Base-by-base conservation (phyloP, 2,888 invertebrate genomes). In the Choreutis nemorana region DNA sequence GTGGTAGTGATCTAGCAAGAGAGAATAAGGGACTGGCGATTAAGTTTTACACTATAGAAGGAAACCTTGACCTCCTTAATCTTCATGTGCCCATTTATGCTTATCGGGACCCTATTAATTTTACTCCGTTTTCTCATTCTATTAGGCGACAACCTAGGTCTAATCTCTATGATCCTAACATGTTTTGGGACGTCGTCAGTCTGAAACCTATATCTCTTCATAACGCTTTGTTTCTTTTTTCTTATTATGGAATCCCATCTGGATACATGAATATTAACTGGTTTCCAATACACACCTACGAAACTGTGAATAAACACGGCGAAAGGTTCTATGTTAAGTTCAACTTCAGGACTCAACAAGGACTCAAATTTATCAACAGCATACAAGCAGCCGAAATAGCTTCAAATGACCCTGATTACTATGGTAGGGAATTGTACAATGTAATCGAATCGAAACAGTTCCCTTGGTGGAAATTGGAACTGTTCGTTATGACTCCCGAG, bases 121-220 rank as follows among this genome's bases (percentile, higher is more conserved):
- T 97, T 64, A 87, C 90, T 7, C 87, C 86, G 44, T 90, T 96
- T 51, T 87, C 91, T 41, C 95, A 94, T 56, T 89, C 92, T 1
- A 90, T 94, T 52, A 96, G 93, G 66, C 82, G 94, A 45, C 97
- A 97, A 62, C 97, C 97, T 0, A 86, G 81, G 24, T 91, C 91
- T 0, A 86, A 89, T 48, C 67, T 93, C 10, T 88, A 89, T 63
- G 95, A 96, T 64, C 64, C 85, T 0, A 89, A 91, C 43, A 87
- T 89, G 86, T 87, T 88, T 49, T 94, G 94, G 91, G 96, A 97
- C 57, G 94, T 95, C 46, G 78, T 92, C 30, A 84, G 87, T 0
- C 73, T 92, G 21, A 81, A 90, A 23, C 91, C 94, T 0, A 92
- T 94, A 62, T 79, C 87, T 1, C 81, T 87, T 3, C 91, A 94